Evolutionary conservation across 2,113 vertebrate species (phyloP).

Genomic region (Anguilla japonica): DNA sequence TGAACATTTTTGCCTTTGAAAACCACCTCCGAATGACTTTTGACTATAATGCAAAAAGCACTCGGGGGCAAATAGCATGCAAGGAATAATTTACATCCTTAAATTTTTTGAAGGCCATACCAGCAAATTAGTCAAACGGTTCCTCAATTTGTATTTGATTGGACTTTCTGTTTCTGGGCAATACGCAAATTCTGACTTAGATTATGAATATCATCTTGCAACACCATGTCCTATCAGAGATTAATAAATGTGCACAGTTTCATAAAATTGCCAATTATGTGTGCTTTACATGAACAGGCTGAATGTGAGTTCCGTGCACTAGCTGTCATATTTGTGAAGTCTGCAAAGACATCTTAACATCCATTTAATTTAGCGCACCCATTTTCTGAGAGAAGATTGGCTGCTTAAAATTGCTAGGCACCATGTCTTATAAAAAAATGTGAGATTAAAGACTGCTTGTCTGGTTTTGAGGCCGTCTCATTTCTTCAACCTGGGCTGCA

Average conservation of each 20-base stretch:
- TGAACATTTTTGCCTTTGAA: slow-evolving; percentile 2
- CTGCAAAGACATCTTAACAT: slow-evolving; percentile 30
- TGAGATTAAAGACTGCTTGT: slow-evolving; percentile 45
- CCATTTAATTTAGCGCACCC: slow-evolving; percentile 58
- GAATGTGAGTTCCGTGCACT: neutral
- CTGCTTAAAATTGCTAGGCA: slow-evolving; percentile 42
- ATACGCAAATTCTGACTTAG: neutral
- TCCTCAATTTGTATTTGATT: slow-evolving; percentile 20
- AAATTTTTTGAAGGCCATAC: neutral
- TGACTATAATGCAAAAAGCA: slow-evolving; percentile 3
- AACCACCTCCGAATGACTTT: neutral
- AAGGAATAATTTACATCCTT: slow-evolving; percentile 5
- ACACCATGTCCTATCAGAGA: neutral
- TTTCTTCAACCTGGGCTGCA: slow-evolving; percentile 48
- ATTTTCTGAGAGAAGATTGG: slow-evolving; percentile 51
- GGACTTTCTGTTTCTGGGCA: neutral
- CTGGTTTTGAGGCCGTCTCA: slow-evolving; percentile 31
- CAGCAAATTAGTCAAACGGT: neutral
- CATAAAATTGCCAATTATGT: neutral
- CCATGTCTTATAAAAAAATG: slow-evolving; percentile 27
- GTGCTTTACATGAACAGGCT: neutral
- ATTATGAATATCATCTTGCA: neutral
- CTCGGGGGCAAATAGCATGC: neutral
- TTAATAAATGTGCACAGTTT: neutral
- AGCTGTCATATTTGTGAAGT: neutral